These are phyloP conservation scores for Heterodera schachtii DNA, from an alignment of 1,140 invertebrate species.

Conservation along the genomic window DNA sequence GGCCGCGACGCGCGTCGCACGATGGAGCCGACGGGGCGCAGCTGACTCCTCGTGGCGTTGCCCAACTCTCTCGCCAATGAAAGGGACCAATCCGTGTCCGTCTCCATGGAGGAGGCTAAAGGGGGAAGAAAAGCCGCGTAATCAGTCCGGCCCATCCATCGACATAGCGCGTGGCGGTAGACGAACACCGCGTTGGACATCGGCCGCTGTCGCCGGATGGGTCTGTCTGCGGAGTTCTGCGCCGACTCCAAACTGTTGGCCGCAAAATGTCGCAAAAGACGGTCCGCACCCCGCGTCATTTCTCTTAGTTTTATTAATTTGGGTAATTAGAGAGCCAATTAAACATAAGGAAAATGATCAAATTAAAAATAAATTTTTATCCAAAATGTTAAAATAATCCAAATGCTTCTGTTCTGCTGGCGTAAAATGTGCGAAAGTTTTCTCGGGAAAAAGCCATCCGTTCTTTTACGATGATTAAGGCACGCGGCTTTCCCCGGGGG, in stretches of 20 bases:
- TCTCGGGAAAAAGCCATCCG: not conserved
- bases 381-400: no score
- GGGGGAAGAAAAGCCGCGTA: not conserved
- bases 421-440: no score
- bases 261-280: not conserved
- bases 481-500: not conserved
- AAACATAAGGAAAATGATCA: no score
- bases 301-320: not conserved
- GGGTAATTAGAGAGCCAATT: no score
- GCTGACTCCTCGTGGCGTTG: slow-evolving; percentile 7
- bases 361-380: no score
- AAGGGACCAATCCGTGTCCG: slow-evolving; percentile 18
- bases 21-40: slow-evolving; percentile 22
- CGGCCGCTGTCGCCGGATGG: not conserved
- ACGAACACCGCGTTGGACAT: slow-evolving; percentile 14
- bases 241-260: not conserved
- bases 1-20: slow-evolving; percentile 12
- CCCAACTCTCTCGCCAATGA: slow-evolving; percentile 22
- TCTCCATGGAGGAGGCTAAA: not conserved
- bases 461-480: not conserved
- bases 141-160: not conserved
- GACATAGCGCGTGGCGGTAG: slow-evolving; percentile 6
- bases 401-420: no score
- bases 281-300: not conserved
- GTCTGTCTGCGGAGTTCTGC: not conserved